Base-by-base conservation (phyloP, 53 echinoderm and acorn worm species). In the Apostichopus leukothele region DNA sequence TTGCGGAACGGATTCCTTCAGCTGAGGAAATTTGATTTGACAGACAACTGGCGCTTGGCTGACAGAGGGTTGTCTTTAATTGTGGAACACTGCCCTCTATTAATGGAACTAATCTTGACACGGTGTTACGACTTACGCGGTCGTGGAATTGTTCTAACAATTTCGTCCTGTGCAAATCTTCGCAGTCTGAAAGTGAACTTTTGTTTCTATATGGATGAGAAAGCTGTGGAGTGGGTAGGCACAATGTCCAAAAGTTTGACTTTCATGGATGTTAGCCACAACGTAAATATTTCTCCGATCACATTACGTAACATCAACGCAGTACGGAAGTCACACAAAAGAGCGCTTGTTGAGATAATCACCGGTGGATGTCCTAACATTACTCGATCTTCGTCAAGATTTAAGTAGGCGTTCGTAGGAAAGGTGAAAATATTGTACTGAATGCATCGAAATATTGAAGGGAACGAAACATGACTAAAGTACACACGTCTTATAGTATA, bases 91-190 rank as follows among this genome's bases (percentile, higher is more conserved):
- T 93, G 90, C 55, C 84, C 76, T 7, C 84, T 81, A 5, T 74
- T 90, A 5, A 75, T 50, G 10, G 76, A 39, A 27, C 53, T 93
- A 51, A 78, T 83, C 79, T 78, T 93, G 88, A 90, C 93, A 67
- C 88, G 90, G 6, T 93, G 90, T 14, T 90, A 90, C 84, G 90
- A 90, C 21, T 68, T 93, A n/a, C 76, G 90, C 5, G 93, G 93
- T 67, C 88, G 66, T 20, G 88, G 90, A 1, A 67, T 60, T 5
- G 89, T 93, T 0, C 68, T 88, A 18, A 39, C 90, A 26, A 83
- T 90, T 7, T 66, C 76, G 12, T 59, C 88, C 60, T 93, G 93
- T 84, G 60, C 23, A 75, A 74, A 83, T 14, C 75, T 92, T 3
- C 81, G 79, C 10, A 87, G 50, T 21, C 83, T 83, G 11, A 25